Base-by-base conservation (phyloP, 2,888 invertebrate species). In the Pollenia griseotomentosa region DNA sequence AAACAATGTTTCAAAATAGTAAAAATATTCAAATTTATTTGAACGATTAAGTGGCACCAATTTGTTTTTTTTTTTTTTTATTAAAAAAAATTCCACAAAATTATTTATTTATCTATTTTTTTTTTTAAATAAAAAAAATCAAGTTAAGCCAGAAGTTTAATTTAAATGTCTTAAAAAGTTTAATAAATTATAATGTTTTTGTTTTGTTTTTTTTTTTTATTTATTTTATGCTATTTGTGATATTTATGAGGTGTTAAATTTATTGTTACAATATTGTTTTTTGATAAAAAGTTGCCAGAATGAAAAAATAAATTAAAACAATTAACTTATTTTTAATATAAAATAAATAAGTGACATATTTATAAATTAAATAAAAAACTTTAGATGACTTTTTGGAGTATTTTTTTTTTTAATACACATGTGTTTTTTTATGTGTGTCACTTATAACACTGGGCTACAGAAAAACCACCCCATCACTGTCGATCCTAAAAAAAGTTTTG, bases 241-340 rank as follows among this genome's bases (percentile, higher is more conserved):
- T 53, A 16, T 79, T 79, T 79, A 70, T 71, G 44, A 63, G 53
- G 71, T 71, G 80, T 16, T 53, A 80, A 70, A 80, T n/a, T 51
- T 33, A 33, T 46, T 48, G 42, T 66, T 57, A 19, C 55, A 63
- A 55, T 71, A 40, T 71, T 63, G 53, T 14, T 40, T 48, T 12
- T 33, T 23, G 59, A 57, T 57, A 59, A 57, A 59, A 19, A 44
- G 14, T 57, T 66, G 40, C 14, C 19, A 61, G 23, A 33, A 23
- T 63, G 51, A 44, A 51, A 23, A 65, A 11, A 73, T 23, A 6
- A 33, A 33, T 33, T 33, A 6, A 33, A 33, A 33, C 33, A 33
- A 33, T 33, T 33, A 33, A 33, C 5, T 4, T 33, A 40, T 23
- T 40, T 23, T 4, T 10, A 19, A 23, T 57, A 57, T 57, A 19